A percentile compares a stretch with the other conserved stretches of the same genome.
phyloP scores from a whole-genome alignment of 2,113 vertebrate species.

The Calonectris borealis region DNA sequence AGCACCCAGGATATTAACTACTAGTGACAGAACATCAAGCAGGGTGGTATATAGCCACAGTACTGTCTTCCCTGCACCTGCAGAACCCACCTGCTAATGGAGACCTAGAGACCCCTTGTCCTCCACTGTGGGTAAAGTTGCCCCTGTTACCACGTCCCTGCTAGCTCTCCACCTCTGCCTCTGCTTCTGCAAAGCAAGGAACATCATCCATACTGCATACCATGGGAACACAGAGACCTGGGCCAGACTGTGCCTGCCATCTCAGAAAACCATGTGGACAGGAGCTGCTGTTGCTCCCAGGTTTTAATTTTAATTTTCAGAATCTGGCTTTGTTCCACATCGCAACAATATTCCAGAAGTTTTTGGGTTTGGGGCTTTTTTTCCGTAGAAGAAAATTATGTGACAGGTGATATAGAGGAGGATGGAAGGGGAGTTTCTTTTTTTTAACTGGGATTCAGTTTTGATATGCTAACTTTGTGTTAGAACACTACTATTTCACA shows the following conservation, averaged over 20 bases:
- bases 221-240: not conserved
- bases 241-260: not conserved
- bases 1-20: not conserved
- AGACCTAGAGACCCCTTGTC: not conserved
- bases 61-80: not conserved
- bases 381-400: not conserved
- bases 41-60: not conserved
- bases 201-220: not conserved
- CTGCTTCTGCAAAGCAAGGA: not conserved
- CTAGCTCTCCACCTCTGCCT: not conserved
- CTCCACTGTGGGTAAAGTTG: not conserved
- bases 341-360: not conserved
- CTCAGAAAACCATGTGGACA: not conserved
- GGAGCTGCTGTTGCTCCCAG: not conserved
- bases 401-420: not conserved
- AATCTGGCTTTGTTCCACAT: not conserved
- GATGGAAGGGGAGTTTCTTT: not conserved
- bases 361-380: not conserved
- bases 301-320: not conserved
- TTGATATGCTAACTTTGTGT: not conserved
- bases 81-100: not conserved
- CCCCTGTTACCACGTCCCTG: not conserved
- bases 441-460: not conserved
- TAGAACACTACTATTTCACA: not conserved
- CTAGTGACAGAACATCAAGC: not conserved